Evolutionary conservation across 2,888 invertebrate species (phyloP).

Genomic region (Spialia ferax): DNA sequence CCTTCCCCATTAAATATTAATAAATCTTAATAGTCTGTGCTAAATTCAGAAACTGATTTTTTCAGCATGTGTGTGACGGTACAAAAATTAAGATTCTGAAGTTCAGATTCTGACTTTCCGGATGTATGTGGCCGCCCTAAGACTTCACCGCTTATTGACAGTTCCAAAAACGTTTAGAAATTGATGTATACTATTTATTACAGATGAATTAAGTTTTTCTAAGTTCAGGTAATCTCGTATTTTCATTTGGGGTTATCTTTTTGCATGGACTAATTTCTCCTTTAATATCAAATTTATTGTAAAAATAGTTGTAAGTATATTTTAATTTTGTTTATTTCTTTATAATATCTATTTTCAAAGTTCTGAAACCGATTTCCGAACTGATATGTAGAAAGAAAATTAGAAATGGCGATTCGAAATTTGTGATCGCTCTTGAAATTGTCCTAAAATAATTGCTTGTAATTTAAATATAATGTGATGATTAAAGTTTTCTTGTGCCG

Average conservation of each 20-base stretch:
- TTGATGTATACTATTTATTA: too few relatives aligned
- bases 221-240: background rate
- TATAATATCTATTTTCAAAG: background rate
- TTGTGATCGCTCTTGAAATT: constrained; percentile 71
- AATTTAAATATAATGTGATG: constrained; percentile 63
- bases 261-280: background rate
- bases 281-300: too few relatives aligned
- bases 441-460: constrained; percentile 68
- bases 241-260: background rate
- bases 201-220: background rate
- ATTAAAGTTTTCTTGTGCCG: constrained; percentile 53
- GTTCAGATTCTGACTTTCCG: too few relatives aligned
- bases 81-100: too few relatives aligned
- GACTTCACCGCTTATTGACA: too few relatives aligned
- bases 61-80: too few relatives aligned
- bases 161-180: constrained; percentile 5
- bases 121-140: too few relatives aligned
- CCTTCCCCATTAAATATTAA: too few relatives aligned
- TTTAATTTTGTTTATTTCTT: background rate
- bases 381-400: too few relatives aligned
- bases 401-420: constrained; percentile 78
- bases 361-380: constrained; percentile 17
- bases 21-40: too few relatives aligned
- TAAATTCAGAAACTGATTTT: too few relatives aligned
- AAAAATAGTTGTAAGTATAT: too few relatives aligned